Percentiles rank a stretch among this genome's conserved stretches.
Evolutionary conservation across 2,888 invertebrate species (phyloP).

Genomic region (Timandra comae): DNA sequence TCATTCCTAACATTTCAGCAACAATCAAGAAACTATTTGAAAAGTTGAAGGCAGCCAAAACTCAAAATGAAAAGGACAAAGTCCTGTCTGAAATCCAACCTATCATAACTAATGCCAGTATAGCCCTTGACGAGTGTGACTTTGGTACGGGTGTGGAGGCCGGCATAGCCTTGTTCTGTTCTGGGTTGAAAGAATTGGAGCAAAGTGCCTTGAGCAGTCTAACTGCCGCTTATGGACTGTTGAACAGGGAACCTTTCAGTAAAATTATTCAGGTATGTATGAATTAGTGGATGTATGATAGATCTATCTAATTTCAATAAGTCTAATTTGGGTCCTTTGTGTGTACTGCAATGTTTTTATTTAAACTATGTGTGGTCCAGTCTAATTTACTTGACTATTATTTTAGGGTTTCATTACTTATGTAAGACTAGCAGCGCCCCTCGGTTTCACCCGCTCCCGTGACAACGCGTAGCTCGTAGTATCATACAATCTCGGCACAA

Average conservation of each 20-base stretch:
- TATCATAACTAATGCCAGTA: constrained; percentile 87
- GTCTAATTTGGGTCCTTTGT: too few relatives aligned
- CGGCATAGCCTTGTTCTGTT: constrained; percentile 90
- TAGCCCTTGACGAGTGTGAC: constrained; percentile 96
- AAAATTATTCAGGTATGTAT: constrained; percentile 79
- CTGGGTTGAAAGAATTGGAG: constrained; percentile 83
- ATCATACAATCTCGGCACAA: too few relatives aligned
- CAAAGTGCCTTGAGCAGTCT: constrained; percentile 79
- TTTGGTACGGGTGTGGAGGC: constrained; percentile 95
- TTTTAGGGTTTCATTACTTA: too few relatives aligned
- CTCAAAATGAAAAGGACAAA: constrained; percentile 76
- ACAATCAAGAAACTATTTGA: constrained; percentile 82
- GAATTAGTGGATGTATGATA: too few relatives aligned
- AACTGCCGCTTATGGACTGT: constrained; percentile 84
- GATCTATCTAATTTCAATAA: too few relatives aligned
- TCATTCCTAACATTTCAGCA: too few relatives aligned
- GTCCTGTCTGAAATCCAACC: constrained; percentile 85
- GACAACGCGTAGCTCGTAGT: too few relatives aligned
- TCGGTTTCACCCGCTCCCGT: too few relatives aligned
- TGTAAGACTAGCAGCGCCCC: too few relatives aligned
- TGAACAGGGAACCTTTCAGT: constrained; percentile 83
- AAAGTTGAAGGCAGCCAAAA: constrained; percentile 77
- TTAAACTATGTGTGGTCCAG: too few relatives aligned
- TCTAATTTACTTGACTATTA: too few relatives aligned
- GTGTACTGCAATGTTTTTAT: too few relatives aligned